Conservation (phyloP, 2,797 vertebrate species). For the Clarias pachynema region DNA sequence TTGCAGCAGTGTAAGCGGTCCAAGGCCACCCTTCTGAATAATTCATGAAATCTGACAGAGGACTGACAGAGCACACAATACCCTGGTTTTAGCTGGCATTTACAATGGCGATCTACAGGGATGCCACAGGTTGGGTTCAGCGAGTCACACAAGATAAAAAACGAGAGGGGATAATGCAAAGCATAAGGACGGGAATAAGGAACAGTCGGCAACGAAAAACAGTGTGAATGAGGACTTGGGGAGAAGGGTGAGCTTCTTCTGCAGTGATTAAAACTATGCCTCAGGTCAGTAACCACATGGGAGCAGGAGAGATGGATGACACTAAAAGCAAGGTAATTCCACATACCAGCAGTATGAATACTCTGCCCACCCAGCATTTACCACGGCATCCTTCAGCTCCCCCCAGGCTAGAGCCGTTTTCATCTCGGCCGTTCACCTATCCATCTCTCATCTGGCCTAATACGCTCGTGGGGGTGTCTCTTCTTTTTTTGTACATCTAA, state of each 20-base stretch:
- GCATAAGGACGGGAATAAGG: neutral
- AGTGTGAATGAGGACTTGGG: constrained; percentile 12
- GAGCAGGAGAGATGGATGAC: constrained; percentile 48
- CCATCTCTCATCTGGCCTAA: constrained; percentile 26
- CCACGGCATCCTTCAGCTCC: constrained; percentile 42
- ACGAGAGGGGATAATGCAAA: neutral
- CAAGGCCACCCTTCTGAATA: constrained; percentile 45
- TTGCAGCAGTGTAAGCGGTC: constrained; percentile 25
- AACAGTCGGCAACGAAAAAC: neutral
- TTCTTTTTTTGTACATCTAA: constrained; percentile 36
- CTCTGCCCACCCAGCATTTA: constrained; percentile 42
- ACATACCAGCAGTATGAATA: constrained; percentile 35
- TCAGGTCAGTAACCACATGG: constrained; percentile 40
- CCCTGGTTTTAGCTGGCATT: constrained; percentile 51
- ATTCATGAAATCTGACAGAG: constrained; percentile 51
- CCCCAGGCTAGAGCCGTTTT: constrained; percentile 47
- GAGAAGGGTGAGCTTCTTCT: constrained; percentile 36
- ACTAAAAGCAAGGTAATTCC: constrained; percentile 36
- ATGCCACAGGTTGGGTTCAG: constrained; percentile 38
- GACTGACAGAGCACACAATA: constrained; percentile 45
- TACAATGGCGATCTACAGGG: constrained; percentile 45
- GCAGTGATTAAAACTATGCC: constrained; percentile 60
- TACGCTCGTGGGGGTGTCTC: constrained; percentile 30
- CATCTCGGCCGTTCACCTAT: constrained; percentile 37
- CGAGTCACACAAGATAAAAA: neutral